These are phyloP conservation scores for Malacosoma neustria DNA, from an alignment of 2,888 invertebrate species.

Conservation along the genomic window DNA sequence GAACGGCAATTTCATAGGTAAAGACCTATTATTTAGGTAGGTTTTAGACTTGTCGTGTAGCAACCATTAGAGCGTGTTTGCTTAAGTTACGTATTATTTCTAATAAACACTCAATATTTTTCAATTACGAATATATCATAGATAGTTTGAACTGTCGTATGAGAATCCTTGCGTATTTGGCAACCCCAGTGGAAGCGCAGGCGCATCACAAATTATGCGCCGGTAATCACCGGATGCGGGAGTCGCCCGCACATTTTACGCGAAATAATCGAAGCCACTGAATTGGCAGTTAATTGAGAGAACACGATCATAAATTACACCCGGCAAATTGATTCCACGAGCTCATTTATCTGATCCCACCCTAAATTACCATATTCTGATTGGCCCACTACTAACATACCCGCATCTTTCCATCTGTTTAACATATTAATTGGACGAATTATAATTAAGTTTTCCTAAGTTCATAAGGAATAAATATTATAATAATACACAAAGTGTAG, in stretches of 20 bases:
- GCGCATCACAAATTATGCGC: conserved; percentile 69
- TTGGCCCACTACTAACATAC: conserved; percentile 50
- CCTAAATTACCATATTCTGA: conserved; percentile 62
- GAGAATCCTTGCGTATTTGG: conserved; percentile 9
- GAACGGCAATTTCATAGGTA: too few species aligned
- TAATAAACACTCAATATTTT: too few species aligned
- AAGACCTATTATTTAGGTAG: too few species aligned
- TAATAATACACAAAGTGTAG: too few species aligned
- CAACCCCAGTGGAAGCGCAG: conserved; percentile 42
- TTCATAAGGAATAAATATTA: too few species aligned
- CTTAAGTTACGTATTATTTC: too few species aligned
- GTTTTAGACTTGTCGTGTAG: too few species aligned
- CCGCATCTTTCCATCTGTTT: conserved; percentile 51
- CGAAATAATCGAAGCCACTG: conserved; percentile 73
- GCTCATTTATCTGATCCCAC: conserved; percentile 32
- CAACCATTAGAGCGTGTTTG: too few species aligned
- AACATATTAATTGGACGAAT: background rate
- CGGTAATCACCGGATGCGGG: conserved; percentile 73
- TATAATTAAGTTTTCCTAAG: too few species aligned
- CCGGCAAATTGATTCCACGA: conserved; percentile 60
- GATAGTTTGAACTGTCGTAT: too few species aligned
- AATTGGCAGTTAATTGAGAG: conserved; percentile 71
- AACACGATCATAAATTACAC: conserved; percentile 64
- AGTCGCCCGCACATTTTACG: conserved; percentile 68
- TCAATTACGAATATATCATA: too few species aligned